Conservation (phyloP, 2,113 vertebrate species). For the Callocephalon fimbriatum region DNA sequence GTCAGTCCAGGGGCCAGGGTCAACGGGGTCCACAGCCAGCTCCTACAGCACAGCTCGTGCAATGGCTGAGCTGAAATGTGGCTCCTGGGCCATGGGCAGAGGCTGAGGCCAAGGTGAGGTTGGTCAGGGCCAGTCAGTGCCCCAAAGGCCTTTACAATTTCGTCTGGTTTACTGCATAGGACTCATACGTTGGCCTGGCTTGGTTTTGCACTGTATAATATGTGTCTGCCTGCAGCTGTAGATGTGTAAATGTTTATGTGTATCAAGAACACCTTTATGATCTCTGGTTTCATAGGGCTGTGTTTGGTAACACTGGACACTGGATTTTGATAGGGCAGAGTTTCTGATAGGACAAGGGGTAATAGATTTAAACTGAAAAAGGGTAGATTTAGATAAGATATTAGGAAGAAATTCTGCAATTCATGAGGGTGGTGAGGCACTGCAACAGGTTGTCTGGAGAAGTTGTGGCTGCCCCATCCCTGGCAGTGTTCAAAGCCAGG, state of each 20-base stretch:
- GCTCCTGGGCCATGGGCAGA: background rate
- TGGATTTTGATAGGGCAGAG: background rate
- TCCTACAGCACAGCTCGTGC: background rate
- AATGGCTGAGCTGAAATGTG: background rate
- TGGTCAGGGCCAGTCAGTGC: background rate
- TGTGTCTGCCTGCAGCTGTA: background rate
- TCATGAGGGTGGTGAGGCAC: background rate
- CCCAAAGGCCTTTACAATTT: background rate
- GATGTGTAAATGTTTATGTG: background rate
- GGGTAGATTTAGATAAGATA: background rate
- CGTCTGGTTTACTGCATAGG: background rate
- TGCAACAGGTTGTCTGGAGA: background rate
- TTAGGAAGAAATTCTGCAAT: background rate
- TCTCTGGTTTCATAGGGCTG: background rate
- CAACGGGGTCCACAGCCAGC: background rate
- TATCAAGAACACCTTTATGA: background rate
- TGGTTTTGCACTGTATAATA: background rate
- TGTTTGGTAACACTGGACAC: background rate
- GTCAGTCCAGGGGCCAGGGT: background rate
- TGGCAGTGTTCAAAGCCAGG: background rate
- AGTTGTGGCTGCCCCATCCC: background rate
- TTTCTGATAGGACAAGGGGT: background rate
- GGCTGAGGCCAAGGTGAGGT: background rate
- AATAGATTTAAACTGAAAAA: background rate
- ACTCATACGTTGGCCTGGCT: background rate